Base-by-base conservation (phyloP, 2,113 vertebrate genomes). In the Arizona elegans region DNA sequence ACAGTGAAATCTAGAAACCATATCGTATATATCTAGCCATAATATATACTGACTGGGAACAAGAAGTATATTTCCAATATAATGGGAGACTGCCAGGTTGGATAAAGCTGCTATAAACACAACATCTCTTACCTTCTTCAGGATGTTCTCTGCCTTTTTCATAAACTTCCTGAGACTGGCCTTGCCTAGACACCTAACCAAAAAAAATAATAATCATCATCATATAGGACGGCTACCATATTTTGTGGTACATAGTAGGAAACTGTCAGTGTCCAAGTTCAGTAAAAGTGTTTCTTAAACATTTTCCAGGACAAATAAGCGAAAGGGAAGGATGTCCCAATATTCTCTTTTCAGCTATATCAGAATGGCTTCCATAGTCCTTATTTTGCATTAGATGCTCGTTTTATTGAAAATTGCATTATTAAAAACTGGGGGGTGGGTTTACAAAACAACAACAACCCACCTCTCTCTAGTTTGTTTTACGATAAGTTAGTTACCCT, bases 101-200 rank as follows among this genome's bases (percentile, higher is more conserved):
- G 33, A 9, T 81, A 81, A 81, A 38, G 17, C 33, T 43, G 33
- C 17, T 81, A 21, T 50, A 26, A 54, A n/a, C 65, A n/a, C 47
- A n/a, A 54, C n/a, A 89, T 0, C 21, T 92, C 98, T 99, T 98
- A 99, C 99, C 99, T 93, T 99, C 99, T 43, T 99, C 99, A 0
- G 97, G 92, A 96, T 98, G 99, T 55, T 99, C 98, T 98, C 99
- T 98, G 98, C 98, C 98, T 97, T 99, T 99, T 97, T 99, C 99
- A 53, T 99, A 99, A 90, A 98, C 97, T 95, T 99, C 99, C 97
- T 98, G 98, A 11, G 96, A 97, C 96, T 98, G 99, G 94, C 97
- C 98, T 98, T 98, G 98, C 98, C 99, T 98, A 96, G 97, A 98
- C 98, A 98, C 98, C 99, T 99, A 95, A 90, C 94, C 95, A 8